Base-by-base conservation (phyloP, 2,113 vertebrate genomes). In the Eulacestoma nigropectus region DNA sequence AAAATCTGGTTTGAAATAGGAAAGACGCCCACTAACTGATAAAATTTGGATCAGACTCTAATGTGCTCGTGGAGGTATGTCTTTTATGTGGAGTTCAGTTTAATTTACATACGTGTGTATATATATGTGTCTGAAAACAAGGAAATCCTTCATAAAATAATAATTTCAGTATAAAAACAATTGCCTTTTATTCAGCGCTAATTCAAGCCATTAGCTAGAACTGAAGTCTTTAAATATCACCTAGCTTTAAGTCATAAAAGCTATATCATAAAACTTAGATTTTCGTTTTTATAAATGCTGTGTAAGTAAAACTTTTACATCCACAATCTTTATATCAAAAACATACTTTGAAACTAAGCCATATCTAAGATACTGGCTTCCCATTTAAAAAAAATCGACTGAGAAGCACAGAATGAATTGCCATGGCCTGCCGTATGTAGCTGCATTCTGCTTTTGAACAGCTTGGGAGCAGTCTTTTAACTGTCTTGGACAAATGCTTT, bases 381-480 rank as follows among this genome's bases (percentile, higher is more conserved):
- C 39, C 29, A n/a, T 52, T 37, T 1, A 13, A 32, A 16, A 74
- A 63, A 63, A 67, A 44, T 3, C 13, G 62, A 41, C 30, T 0
- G 3, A 33, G 37, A 62, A 49, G 41, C 52, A 53, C 26, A 53
- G 13, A 78, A 68, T 25, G 3, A 74, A 42, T 64, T 83, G 64
- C 62, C 22, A 18, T n/a, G 2, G 27, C 46, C 55, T 64, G 29
- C 44, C 80, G 10, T 55, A 55, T 41, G 13, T 63, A 57, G 86
- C 80, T 87, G 89, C 77, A 72, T 75, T 90, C 67, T 83, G 64
- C 89, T 89, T 94, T 80, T 39, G 55, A 94, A 79, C 69, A 77
- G 84, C 86, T 90, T 95, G 94, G 93, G 85, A 96, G 94, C 90
- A 94, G 64, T 83, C 96, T 97, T 94, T 73, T 85, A 78, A 87